phyloP scores from a whole-genome alignment of 2,888 invertebrate species.

The Cyclophora punctaria region DNA sequence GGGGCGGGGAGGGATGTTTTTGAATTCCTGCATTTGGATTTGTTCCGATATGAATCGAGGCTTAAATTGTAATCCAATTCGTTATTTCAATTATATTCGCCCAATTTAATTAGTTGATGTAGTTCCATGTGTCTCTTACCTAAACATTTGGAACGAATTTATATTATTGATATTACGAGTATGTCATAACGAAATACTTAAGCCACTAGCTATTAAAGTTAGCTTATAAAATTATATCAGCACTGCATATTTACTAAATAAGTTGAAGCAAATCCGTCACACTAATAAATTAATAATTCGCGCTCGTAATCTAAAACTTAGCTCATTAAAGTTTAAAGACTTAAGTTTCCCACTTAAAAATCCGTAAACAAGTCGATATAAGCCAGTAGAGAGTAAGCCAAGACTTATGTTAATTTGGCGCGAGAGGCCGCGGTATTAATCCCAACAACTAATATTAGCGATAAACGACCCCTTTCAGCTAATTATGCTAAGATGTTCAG shows the following conservation, averaged over 20 bases:
- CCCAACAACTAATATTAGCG: constrained; percentile 71
- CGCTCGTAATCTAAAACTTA: constrained; percentile 1
- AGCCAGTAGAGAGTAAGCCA: constrained; percentile 3
- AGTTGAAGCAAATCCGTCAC: constrained; percentile 11
- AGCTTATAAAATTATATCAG: too few relatives aligned
- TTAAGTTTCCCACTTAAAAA: too few relatives aligned
- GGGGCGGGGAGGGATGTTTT: constrained; percentile 46
- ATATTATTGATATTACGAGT: too few relatives aligned
- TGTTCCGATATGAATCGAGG: constrained; percentile 46
- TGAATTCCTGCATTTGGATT: constrained; percentile 65
- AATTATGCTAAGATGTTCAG: constrained; percentile 69
- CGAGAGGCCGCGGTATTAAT: constrained; percentile 46
- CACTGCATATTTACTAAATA: too few relatives aligned
- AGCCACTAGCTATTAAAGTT: too few relatives aligned
- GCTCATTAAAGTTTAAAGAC: constrained; percentile 4
- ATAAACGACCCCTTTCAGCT: constrained; percentile 67
- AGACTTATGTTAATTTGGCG: too few relatives aligned
- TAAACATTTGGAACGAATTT: too few relatives aligned
- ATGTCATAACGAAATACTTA: too few relatives aligned
- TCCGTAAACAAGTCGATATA: not conserved
- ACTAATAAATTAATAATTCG: too few relatives aligned
- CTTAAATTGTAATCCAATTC: constrained; percentile 24
- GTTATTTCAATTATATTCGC: constrained; percentile 24
- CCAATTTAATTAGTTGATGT: too few relatives aligned
- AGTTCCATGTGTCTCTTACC: too few relatives aligned